These are phyloP conservation scores for Drosophila insularis DNA, from an alignment of 1,140 invertebrate species.

Conservation along the genomic window DNA sequence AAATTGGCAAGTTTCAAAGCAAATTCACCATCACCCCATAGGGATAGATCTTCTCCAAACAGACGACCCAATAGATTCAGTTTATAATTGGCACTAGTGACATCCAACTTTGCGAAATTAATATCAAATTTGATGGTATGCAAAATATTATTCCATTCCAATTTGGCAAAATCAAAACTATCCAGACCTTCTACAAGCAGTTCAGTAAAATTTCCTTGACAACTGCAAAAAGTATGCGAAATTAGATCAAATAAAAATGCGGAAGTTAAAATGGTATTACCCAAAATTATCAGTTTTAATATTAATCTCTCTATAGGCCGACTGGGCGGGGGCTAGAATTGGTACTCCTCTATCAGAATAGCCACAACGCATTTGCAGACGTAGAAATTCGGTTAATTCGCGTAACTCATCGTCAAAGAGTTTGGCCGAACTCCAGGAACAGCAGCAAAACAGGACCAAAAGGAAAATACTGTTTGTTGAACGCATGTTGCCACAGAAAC, in stretches of 20 bases:
- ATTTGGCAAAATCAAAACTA: slow-evolving; percentile 57
- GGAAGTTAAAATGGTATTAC: slow-evolving; percentile 21
- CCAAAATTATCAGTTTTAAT: slow-evolving; percentile 23
- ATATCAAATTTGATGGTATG: slow-evolving; percentile 71
- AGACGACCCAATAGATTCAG: slow-evolving; percentile 44
- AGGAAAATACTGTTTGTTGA: slow-evolving; percentile 31
- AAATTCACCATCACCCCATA: slow-evolving; percentile 61
- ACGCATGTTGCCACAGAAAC: slow-evolving; percentile 41
- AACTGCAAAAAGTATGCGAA: slow-evolving; percentile 29
- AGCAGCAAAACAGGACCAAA: slow-evolving; percentile 28
- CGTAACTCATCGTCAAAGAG: slow-evolving; percentile 72
- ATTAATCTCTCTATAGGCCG: slow-evolving; percentile 40
- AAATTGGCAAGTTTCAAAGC: slow-evolving; percentile 57
- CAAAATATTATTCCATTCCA: slow-evolving; percentile 63
- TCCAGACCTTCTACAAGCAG: slow-evolving; percentile 60
- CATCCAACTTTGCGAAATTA: slow-evolving; percentile 49
- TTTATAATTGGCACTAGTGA: slow-evolving; percentile 59
- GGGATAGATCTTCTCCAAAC: slow-evolving; percentile 31
- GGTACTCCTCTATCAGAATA: slow-evolving; percentile 63
- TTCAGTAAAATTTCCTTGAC: slow-evolving; percentile 63
- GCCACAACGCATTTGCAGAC: slow-evolving; percentile 76
- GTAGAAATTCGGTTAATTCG: slow-evolving; percentile 70
- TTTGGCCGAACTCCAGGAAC: slow-evolving; percentile 43
- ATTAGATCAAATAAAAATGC: not conserved
- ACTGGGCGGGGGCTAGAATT: slow-evolving; percentile 58